Base-by-base conservation (phyloP, 30 jellyfish, hydroid and myxozoan genomes). In the Aurelia aurita complex sp. Pacific region DNA sequence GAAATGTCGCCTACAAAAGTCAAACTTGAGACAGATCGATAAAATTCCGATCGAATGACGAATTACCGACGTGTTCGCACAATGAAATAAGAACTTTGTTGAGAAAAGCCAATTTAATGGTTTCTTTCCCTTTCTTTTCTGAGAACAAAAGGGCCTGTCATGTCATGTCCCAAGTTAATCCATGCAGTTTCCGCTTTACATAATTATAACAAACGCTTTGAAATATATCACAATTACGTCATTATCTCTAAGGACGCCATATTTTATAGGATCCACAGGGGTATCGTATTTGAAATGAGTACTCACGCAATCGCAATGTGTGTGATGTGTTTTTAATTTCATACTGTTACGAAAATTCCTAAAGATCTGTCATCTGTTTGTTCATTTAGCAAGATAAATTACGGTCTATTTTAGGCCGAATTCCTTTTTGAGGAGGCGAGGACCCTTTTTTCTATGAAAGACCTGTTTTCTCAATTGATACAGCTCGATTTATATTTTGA, bases 121-220 rank as follows among this genome's bases (percentile, higher is more conserved):
- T 70, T 70, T 70, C 64, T 70, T 15, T 57, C 50, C 86, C 32
- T 7, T 76, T 60, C 61, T 76, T 54, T 76, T 19, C 63, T 36
- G 38, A 38, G 29, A 62, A 36, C 46, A 36, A 23, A 36, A 43
- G 19, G 14, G 35, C 51, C 4, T 33, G 32, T 76, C 40, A 32
- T 36, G 18, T 16, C 65, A 23, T 29, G 77, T 67, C 71, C 64
- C 54, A n/a, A 57, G 85, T 10, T 68, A 74, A 40, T 51, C 29
- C 23, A 10, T 16, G 10, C 51, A 8, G 72, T 46, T 78, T 78
- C 88, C 88, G 88, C 57, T 50, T 64, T 43, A 80, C 88, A 78
- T 78, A 65, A 78, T 78, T 65, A 78, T 32, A 8, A 4, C 18
- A 17, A 2, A 70, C 5, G 80, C 66, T 23, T 23, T 36, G 59